Conservation (phyloP, 2,888 invertebrate species). For the Stenotaenia linearis region DNA sequence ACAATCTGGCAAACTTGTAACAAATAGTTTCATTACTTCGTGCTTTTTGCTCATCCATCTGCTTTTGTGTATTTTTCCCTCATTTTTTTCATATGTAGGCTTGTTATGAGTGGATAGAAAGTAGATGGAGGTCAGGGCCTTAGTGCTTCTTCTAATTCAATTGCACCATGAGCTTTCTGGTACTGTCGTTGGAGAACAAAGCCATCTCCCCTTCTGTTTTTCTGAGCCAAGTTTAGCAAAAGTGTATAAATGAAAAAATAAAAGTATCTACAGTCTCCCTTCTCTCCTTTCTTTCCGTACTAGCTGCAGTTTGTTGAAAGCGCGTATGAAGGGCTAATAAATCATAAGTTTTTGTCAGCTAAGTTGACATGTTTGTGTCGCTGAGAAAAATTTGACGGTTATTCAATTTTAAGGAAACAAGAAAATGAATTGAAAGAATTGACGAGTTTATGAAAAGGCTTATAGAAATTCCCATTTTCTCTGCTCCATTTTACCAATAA, state of each 20-base stretch:
- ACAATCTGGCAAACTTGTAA: not conserved
- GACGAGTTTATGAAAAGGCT: not conserved
- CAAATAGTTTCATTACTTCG: not conserved
- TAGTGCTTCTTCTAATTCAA: conserved; percentile 1
- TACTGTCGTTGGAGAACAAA: not conserved
- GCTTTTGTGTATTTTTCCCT: not conserved
- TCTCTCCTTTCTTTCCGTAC: not conserved
- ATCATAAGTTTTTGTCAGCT: not conserved
- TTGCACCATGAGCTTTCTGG: not conserved
- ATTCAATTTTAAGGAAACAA: not conserved
- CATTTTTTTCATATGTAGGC: not conserved
- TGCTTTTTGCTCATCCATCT: conserved; percentile 5
- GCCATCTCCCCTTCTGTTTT: not conserved
- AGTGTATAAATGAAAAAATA: not conserved
- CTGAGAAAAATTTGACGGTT: not conserved
- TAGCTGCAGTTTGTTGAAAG: not conserved
- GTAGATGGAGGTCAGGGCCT: conserved; percentile 1
- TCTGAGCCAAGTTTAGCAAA: not conserved
- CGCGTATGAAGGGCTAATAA: not conserved
- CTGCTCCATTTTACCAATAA: not conserved
- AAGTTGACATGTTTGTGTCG: not conserved
- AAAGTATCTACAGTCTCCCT: not conserved
- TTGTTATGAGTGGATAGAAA: not conserved
- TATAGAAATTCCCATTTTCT: not conserved
- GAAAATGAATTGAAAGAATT: not conserved